Conservation (phyloP, 2,888 invertebrate species). For the Aleiodes testaceus region DNA sequence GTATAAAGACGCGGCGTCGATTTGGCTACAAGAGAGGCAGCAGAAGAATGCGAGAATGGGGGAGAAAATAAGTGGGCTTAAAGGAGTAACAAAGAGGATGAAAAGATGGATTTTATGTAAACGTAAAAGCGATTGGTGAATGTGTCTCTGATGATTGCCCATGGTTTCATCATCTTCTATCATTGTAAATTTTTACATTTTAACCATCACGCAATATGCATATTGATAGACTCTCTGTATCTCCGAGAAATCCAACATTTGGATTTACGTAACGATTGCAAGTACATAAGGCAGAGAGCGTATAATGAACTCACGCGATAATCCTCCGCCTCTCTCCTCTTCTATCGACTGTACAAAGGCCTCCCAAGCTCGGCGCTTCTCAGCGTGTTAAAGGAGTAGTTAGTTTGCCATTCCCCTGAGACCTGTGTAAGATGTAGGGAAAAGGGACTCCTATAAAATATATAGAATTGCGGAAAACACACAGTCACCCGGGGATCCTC, state of each 20-base stretch:
- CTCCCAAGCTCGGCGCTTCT: conserved; percentile 3
- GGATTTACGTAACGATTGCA: conserved; percentile 60
- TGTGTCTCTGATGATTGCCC: not conserved
- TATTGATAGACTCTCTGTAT: not conserved
- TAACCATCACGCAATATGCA: conserved; percentile 16
- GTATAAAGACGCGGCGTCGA: conserved; percentile 23
- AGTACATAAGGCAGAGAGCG: conserved; percentile 48
- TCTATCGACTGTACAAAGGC: not conserved
- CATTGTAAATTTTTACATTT: too few relatives aligned
- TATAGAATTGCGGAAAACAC: not conserved
- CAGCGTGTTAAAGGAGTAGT: conserved; percentile 2
- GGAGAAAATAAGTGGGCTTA: not conserved
- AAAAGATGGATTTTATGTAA: not conserved
- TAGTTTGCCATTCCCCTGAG: not conserved
- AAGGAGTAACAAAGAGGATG: not conserved
- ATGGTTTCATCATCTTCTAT: too few relatives aligned
- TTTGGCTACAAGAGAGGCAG: conserved; percentile 20
- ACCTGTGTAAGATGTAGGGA: conserved; percentile 1
- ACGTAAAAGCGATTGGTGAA: not conserved
- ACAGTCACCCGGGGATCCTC: not conserved
- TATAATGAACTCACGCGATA: conserved; percentile 69
- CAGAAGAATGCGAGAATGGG: not conserved
- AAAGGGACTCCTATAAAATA: not conserved
- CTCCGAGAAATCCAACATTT: conserved; percentile 41
- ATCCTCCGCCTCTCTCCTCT: conserved; percentile 53